Percentiles rank a stretch among this genome's conserved stretches.
Evolutionary conservation across 2,113 vertebrate genomes (phyloP).

Genomic region (Thamnaconus septentrionalis): DNA sequence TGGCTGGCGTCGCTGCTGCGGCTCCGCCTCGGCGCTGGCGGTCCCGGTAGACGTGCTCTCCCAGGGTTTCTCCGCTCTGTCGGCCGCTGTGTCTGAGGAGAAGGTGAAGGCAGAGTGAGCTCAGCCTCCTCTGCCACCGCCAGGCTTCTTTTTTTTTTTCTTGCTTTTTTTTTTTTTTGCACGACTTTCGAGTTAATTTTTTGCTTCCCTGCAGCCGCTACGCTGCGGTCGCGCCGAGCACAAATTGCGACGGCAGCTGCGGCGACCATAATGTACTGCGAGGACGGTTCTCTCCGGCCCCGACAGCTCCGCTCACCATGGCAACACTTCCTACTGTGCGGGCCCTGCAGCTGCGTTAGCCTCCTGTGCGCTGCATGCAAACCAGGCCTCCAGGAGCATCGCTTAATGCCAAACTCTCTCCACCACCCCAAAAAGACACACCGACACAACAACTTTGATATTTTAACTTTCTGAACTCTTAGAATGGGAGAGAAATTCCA

Average conservation of each 20-base stretch:
- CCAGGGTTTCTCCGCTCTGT: conserved; percentile 58
- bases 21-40: conserved; percentile 55
- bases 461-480: too few species aligned
- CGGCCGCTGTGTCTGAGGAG: conserved; percentile 50
- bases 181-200: not conserved
- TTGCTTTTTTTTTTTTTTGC: not conserved
- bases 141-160: not conserved
- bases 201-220: not conserved
- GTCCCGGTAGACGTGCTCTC: conserved; percentile 66
- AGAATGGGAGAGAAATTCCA: too few species aligned
- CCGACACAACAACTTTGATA: too few species aligned
- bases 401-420: not conserved
- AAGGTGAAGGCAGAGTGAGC: conserved; percentile 17
- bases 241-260: conserved; percentile 46
- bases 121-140: conserved; percentile 1
- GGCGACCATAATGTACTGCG: conserved; percentile 42
- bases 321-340: conserved; percentile 76
- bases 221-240: not conserved
- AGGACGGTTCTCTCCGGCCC: conserved; percentile 63
- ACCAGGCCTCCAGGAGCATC: conserved; percentile 50
- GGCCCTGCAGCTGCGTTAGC: conserved; percentile 69
- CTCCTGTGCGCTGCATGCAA: conserved; percentile 64
- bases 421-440: not conserved
- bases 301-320: conserved; percentile 72
- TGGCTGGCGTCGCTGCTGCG: conserved; percentile 61